phyloP scores from a whole-genome alignment of 2,113 vertebrate species.

The Ascaphus truei region DNA sequence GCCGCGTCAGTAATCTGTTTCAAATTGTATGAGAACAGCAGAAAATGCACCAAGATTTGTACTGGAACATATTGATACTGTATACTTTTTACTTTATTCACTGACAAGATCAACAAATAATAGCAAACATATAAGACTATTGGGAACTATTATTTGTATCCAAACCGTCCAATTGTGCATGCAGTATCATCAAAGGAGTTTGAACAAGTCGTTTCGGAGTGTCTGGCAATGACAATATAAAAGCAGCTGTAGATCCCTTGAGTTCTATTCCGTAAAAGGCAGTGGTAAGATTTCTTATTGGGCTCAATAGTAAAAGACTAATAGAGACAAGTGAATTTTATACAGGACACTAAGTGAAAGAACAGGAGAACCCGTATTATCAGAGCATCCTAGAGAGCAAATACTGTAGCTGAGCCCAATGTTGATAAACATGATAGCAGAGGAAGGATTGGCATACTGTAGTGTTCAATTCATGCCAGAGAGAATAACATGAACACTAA shows the following conservation, averaged over 20 bases:
- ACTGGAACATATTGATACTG: conserved; percentile 5
- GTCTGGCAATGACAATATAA: neutral
- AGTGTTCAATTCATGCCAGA: too few species aligned
- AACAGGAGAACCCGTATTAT: neutral
- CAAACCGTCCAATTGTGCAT: neutral
- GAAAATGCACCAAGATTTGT: neutral
- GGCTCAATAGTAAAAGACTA: neutral
- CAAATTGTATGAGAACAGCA: too few species aligned
- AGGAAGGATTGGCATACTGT: too few species aligned
- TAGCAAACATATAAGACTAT: neutral
- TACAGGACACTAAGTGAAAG: neutral
- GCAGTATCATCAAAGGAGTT: neutral
- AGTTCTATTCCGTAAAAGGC: conserved; percentile 7
- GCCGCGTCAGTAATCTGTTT: too few species aligned
- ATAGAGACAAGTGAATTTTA: conserved; percentile 1
- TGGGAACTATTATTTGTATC: conserved; percentile 16
- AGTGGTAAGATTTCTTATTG: neutral
- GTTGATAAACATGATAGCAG: too few species aligned
- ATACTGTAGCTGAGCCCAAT: too few species aligned
- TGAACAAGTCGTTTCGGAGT: neutral
- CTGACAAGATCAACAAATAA: conserved; percentile 24
- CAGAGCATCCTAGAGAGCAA: neutral
- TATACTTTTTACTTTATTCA: conserved; percentile 13
- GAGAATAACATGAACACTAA: too few species aligned
- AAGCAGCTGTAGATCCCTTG: neutral